Base-by-base conservation (phyloP, 2,113 vertebrate species). In the Nestor notabilis region DNA sequence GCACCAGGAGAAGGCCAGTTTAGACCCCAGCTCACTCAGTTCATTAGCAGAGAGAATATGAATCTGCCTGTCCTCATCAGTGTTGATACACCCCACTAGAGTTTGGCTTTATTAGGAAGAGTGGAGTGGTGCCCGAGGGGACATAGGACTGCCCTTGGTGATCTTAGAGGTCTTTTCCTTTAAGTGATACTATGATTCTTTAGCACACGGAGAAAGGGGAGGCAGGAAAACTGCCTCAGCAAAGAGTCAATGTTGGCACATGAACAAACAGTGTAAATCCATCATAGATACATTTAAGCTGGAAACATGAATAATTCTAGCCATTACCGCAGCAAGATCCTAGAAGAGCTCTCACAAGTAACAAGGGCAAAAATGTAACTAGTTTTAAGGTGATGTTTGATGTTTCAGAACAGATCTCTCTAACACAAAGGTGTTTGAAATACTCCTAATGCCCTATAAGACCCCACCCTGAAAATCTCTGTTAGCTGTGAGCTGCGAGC, bases 401-500 rank as follows among this genome's bases (percentile, higher is more conserved):
- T 25, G 25, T 68, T 74, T 93, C 78, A 33, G 63, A 69, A 53
- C 37, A 56, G 15, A 65, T 16, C 24, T 75, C 69, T 52, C 8
- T 69, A 49, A 49, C 71, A 29, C 21, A 76, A 77, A 87, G 70
- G 35, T 86, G 49, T n/a, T 46, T 80, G 75, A 90, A 93, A 61
- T 28, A 83, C 44, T 70, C 13, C 1, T 46, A 72, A 16, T 84
- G 47, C 63, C 72, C 61, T 55, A 0, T 35, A 80, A 76, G 68
- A 86, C 63, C 61, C 76, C 53, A 68, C 61, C 39, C 87, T 5
- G 3, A 69, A 91, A 95, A 95, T 41, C 66, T 82, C 41, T 19
- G 4, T 91, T 92, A 95, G 78, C 71, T 72, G 61, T 50, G 61
- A 93, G 81, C 52, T 83, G 71, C 81, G 61, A 93, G 81, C 52